phyloP scores from a whole-genome alignment of 1,140 invertebrate species.

The Solenopsis invicta region DNA sequence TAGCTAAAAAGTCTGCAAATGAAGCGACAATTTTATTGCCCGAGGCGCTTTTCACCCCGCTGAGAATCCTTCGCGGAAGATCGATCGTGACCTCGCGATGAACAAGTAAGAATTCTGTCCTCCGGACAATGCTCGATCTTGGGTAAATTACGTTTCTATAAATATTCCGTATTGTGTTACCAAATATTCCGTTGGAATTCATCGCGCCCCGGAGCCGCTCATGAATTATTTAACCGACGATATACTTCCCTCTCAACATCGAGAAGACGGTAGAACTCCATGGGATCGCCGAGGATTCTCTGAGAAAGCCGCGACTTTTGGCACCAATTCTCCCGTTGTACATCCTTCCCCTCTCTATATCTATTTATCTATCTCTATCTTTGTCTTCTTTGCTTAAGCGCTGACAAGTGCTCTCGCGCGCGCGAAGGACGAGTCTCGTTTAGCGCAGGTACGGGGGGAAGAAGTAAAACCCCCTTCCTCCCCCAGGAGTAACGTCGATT shows the following conservation, averaged over 20 bases:
- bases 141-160: slow-evolving; percentile 54
- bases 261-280: slow-evolving; percentile 1
- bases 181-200: slow-evolving; percentile 63
- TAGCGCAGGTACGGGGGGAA: slow-evolving; percentile 63
- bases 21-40: slow-evolving; percentile 42
- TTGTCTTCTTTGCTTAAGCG: slow-evolving; percentile 39
- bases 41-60: neutral
- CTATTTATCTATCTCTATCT: neutral
- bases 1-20: slow-evolving; percentile 16
- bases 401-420: slow-evolving; percentile 60
- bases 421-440: slow-evolving; percentile 67
- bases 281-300: slow-evolving; percentile 19
- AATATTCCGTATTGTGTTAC: slow-evolving; percentile 54
- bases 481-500: slow-evolving; percentile 67
- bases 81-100: slow-evolving; percentile 28
- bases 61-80: neutral
- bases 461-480: slow-evolving; percentile 56
- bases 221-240: slow-evolving; percentile 60
- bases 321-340: slow-evolving; percentile 53
- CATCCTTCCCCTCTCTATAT: neutral
- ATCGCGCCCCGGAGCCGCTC: slow-evolving; percentile 38
- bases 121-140: slow-evolving; percentile 20
- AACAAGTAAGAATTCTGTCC: slow-evolving; percentile 5
- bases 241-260: neutral
- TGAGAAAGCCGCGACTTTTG: slow-evolving; percentile 51